A percentile compares a stretch with the other conserved stretches of the same genome.
phyloP scores from a whole-genome alignment of 2,113 vertebrate genomes.

The Serranochromis macrocephalus region DNA sequence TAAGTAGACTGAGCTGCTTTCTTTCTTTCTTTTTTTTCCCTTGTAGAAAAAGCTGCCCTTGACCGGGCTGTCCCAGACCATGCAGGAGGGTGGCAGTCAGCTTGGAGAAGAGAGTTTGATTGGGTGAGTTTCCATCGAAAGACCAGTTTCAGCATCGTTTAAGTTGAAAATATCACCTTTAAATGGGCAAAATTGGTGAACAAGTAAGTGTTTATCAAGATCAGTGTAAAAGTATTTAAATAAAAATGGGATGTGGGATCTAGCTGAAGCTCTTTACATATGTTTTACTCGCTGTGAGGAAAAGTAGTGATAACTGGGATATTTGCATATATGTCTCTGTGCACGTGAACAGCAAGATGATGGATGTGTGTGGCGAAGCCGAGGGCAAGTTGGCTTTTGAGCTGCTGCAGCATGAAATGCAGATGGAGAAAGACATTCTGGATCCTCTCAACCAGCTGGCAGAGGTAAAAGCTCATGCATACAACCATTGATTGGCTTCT shows the following conservation, averaged over 20 bases:
- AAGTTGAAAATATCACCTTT: neutral
- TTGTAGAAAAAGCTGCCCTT: conserved; percentile 89
- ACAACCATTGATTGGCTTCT: neutral
- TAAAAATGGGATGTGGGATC: neutral
- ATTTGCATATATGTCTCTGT: neutral
- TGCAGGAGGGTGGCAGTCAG: conserved; percentile 83
- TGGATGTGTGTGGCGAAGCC: conserved; percentile 87
- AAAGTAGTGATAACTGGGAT: neutral
- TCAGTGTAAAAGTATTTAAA: neutral
- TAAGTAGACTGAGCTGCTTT: neutral
- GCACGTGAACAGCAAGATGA: conserved; percentile 81
- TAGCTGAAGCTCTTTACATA: neutral
- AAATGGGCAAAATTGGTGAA: neutral
- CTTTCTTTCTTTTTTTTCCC: conserved; percentile 16
- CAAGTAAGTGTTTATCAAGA: neutral
- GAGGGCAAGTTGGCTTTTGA: conserved; percentile 84
- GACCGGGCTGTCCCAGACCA: conserved; percentile 82
- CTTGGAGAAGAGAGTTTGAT: conserved; percentile 87
- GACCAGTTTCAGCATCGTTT: neutral
- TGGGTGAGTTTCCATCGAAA: conserved; percentile 72
- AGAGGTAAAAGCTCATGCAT: conserved; percentile 72
- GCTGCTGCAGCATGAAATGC: conserved; percentile 84
- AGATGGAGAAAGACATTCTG: conserved; percentile 84
- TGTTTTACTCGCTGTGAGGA: neutral
- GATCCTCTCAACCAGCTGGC: conserved; percentile 85